Percentiles rank a stretch among this genome's conserved stretches.
phyloP scores from a whole-genome alignment of 2,797 vertebrate genomes.

The Craterocephalus amniculus region DNA sequence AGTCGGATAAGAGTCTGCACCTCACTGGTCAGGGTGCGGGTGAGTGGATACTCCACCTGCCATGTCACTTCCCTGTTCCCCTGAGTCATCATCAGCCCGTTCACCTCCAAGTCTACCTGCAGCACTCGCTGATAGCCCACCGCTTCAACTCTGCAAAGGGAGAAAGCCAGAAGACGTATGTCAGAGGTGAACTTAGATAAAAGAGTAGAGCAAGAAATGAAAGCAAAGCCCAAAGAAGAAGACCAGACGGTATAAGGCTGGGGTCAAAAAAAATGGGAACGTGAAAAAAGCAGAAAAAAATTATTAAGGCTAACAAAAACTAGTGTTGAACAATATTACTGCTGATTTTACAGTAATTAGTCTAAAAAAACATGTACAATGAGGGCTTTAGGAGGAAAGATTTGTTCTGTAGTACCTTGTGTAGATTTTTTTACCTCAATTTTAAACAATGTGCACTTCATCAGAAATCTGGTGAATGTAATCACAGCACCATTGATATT shows the following conservation, averaged over 20 bases:
- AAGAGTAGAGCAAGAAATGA: constrained; percentile 9
- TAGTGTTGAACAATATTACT: constrained; percentile 15
- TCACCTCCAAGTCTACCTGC: constrained; percentile 91
- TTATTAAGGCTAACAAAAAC: background rate
- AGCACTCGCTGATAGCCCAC: constrained; percentile 86
- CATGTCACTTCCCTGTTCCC: constrained; percentile 90
- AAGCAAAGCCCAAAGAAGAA: constrained; percentile 6
- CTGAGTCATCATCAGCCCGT: constrained; percentile 87
- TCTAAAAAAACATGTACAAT: background rate
- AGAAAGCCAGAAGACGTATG: constrained; percentile 33
- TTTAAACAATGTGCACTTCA: constrained; percentile 26
- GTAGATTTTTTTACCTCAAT: constrained; percentile 3
- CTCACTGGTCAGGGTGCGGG: constrained; percentile 79
- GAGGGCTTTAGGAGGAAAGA: background rate
- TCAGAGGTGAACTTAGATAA: constrained; percentile 54
- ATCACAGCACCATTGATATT: constrained; percentile 51
- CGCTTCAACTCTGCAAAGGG: constrained; percentile 79
- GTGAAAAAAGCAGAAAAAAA: no score
- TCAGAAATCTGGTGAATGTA: constrained; percentile 48
- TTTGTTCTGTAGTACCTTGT: background rate
- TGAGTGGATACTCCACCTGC: constrained; percentile 94
- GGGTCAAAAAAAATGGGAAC: constrained; percentile 7
- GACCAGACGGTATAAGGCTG: constrained; percentile 10
- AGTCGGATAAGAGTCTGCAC: constrained; percentile 89
- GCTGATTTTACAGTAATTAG: constrained; percentile 9